Conservation (phyloP, 2,888 invertebrate species). For the Sabatieria punctata region DNA sequence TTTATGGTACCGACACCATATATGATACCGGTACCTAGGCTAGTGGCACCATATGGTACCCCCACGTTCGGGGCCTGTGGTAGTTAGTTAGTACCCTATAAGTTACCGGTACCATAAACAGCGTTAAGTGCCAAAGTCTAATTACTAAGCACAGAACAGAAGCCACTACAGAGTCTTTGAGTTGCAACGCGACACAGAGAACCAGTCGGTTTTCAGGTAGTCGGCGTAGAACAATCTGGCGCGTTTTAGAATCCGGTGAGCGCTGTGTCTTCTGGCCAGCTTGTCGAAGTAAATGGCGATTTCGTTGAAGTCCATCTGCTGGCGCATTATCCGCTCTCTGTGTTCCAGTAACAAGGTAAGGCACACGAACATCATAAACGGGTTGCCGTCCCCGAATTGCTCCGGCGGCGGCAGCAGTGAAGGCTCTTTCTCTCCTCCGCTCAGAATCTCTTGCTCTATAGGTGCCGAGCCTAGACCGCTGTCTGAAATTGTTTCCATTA, state of each 20-base stretch:
- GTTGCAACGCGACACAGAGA: too few species aligned
- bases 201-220: slow-evolving; percentile 44
- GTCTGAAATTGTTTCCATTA: too few species aligned
- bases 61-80: too few species aligned
- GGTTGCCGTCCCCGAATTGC: slow-evolving; percentile 81
- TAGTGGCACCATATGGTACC: too few species aligned
- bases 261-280: slow-evolving; percentile 86
- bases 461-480: too few species aligned
- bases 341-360: slow-evolving; percentile 77
- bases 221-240: slow-evolving; percentile 74
- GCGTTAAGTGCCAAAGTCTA: too few species aligned
- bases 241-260: slow-evolving; percentile 69
- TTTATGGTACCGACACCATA: too few species aligned
- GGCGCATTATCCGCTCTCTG: slow-evolving; percentile 69
- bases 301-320: slow-evolving; percentile 86
- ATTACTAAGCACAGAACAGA: too few species aligned
- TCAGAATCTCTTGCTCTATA: slow-evolving; percentile 11
- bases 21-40: too few species aligned
- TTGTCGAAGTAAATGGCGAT: slow-evolving; percentile 95
- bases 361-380: slow-evolving; percentile 87
- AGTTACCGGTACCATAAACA: too few species aligned
- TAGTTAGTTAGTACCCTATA: too few species aligned
- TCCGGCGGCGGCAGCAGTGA: slow-evolving; percentile 55
- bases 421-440: slow-evolving; percentile 1
- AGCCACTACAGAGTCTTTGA: too few species aligned